Conservation (phyloP, 2,888 invertebrate genomes). For the Didymodactylos carnosus region DNA sequence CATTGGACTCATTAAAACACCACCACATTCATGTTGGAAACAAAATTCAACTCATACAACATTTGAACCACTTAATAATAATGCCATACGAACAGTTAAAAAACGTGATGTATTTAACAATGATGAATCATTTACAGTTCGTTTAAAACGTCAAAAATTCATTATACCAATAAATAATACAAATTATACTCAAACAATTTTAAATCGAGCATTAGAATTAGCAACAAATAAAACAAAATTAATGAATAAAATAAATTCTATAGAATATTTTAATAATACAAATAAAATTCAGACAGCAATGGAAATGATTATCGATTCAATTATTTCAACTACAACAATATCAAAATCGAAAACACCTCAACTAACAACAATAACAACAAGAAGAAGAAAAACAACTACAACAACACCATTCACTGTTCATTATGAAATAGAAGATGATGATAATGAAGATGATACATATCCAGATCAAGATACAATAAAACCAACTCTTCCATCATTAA, state of each 20-base stretch:
- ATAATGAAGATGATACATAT: background rate
- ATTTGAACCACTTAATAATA: conserved; percentile 17
- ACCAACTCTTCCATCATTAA: background rate
- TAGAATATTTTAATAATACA: background rate
- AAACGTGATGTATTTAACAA: background rate
- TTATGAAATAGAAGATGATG: conserved; percentile 13
- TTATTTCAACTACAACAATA: background rate
- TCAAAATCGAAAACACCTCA: background rate
- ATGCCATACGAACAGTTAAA: background rate
- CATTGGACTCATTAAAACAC: conserved; percentile 78
- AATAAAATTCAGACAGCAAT: background rate
- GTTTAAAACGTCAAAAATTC: background rate
- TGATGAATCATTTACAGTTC: too few relatives aligned
- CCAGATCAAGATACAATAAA: background rate
- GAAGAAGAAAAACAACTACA: background rate
- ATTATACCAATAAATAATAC: background rate
- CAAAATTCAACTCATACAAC: conserved; percentile 40
- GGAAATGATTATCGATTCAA: background rate
- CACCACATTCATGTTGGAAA: conserved; percentile 64
- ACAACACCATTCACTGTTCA: conserved; percentile 8
- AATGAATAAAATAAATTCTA: too few relatives aligned
- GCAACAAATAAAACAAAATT: background rate
- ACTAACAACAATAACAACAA: conserved; percentile 2
- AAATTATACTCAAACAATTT: background rate
- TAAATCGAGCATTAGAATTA: too few relatives aligned